A percentile compares a stretch with the other conserved stretches of the same genome.
These are phyloP conservation scores for Pocota personata DNA, from an alignment of 2,888 invertebrate genomes.

Conservation along the genomic window DNA sequence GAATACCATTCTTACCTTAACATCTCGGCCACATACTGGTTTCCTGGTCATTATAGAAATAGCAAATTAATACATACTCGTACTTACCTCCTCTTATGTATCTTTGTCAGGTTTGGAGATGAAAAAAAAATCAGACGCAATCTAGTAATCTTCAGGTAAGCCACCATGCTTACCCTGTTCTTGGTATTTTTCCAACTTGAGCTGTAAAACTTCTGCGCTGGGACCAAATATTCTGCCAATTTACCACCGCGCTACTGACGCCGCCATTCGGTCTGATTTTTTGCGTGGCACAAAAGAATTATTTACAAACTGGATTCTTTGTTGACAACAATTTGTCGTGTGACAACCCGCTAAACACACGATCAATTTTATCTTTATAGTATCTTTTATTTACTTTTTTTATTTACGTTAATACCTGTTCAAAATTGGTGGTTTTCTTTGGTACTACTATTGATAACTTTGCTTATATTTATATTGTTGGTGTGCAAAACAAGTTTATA, in stretches of 20 bases:
- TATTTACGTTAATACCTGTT: slow-evolving; percentile 37
- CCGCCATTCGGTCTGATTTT: slow-evolving; percentile 1
- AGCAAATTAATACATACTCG: slow-evolving; percentile 1
- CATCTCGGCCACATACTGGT: slow-evolving; percentile 32
- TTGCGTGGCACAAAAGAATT: slow-evolving; percentile 44
- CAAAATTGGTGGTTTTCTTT: slow-evolving; percentile 45
- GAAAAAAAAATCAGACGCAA: slow-evolving; percentile 29
- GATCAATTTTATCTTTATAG: slow-evolving; percentile 7
- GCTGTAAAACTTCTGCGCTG: neutral
- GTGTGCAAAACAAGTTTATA: slow-evolving; percentile 56
- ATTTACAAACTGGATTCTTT: slow-evolving; percentile 68
- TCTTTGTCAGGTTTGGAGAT: slow-evolving; percentile 30
- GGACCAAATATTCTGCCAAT: slow-evolving; percentile 38
- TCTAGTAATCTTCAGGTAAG: slow-evolving; percentile 38
- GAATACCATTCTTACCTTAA: slow-evolving; percentile 24
- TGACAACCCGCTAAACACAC: slow-evolving; percentile 37
- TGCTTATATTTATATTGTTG: slow-evolving; percentile 27
- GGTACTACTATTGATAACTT: slow-evolving; percentile 15
- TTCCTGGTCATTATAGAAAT: slow-evolving; percentile 4
- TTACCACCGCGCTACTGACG: neutral
- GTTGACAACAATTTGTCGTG: slow-evolving; percentile 60
- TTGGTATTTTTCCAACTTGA: slow-evolving; percentile 18
- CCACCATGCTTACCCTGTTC: neutral
- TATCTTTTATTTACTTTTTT: slow-evolving; percentile 9
- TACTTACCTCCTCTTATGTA: neutral